Percentiles rank a stretch among this genome's conserved stretches.
Evolutionary conservation across 2,113 vertebrate genomes (phyloP).

Genomic region (Sphyrna mokarran): DNA sequence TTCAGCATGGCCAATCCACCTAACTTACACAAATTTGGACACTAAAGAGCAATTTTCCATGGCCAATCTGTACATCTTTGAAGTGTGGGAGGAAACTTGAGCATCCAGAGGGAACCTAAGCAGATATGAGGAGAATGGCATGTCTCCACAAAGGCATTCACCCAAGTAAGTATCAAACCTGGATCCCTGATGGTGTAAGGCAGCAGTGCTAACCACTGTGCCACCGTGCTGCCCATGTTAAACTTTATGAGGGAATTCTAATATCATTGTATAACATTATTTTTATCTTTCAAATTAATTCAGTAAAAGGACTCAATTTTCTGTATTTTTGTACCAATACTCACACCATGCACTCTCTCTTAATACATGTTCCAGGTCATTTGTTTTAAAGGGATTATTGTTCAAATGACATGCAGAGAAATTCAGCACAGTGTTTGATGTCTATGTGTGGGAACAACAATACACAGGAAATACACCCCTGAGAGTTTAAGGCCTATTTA

Average conservation of each 20-base stretch:
- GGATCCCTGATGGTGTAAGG: too few relatives aligned
- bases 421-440: not conserved
- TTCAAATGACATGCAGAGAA: not conserved
- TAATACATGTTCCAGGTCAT: not conserved
- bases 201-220: too few relatives aligned
- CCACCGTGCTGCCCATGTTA: not conserved
- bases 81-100: too few relatives aligned
- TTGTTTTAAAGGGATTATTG: not conserved
- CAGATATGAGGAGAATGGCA: too few relatives aligned
- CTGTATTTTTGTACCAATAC: not conserved
- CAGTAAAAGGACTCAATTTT: not conserved
- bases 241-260: not conserved
- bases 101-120: too few relatives aligned
- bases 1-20: too few relatives aligned
- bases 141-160: too few relatives aligned
- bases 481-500: not conserved
- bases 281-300: not conserved
- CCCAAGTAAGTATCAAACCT: too few relatives aligned
- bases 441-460: not conserved
- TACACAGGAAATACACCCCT: not conserved
- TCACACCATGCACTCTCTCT: not conserved
- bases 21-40: too few relatives aligned
- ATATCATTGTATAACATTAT: not conserved
- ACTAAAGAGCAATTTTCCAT: too few relatives aligned
- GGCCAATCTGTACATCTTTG: too few relatives aligned